Evolutionary conservation across 64 coral and sea anemone genomes (phyloP), one percentile per base, ranked within the genome.

Genomic region (Montipora capricornis): DNA sequence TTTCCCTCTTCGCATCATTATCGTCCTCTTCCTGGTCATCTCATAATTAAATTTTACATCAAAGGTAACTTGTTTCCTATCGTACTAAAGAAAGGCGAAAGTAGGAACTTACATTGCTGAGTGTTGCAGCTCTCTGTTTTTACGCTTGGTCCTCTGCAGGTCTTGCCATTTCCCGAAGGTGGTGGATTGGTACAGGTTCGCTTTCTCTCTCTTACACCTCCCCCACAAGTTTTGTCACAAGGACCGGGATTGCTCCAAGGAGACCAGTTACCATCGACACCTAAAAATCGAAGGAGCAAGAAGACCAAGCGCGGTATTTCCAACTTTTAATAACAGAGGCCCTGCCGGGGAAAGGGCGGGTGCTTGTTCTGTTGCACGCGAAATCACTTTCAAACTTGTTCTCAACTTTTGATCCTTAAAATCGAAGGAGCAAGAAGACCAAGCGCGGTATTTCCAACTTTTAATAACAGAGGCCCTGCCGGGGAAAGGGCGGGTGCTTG

Each of bases 141-240:
- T n/a, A 49, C 76, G 61, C 61, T 64, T 64, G 14, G 61, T 64
- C 78, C 26, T 68, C 9, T 48, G 11, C 91, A 93, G 3, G 10
- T 48, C n/a, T 79, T n/a, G 15, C 83, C 91, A 20, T 79, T 44
- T 10, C 76, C 64, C 2, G 58, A 77, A 6, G 79, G 82, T 3
- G 70, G 69, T 61, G 87, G 87, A 49, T 87, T 87, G 20, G 73
- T 76, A 50, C 91, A 93, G 14, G 83, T 87, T 57, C 91, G 73
- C 24, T 60, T 49, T 48, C 82, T 75, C 19, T 52, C 12, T 49
- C 46, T 70, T 5, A 73, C 17, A 47, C 91, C 91, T 44, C 82
- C 84, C 29, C 91, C 91, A 87, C 91, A 93, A 6, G 82, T 87
- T 47, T 87, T 93, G 26, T 87, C 83, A 80, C 91, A 93, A 11